Base-by-base conservation (phyloP, 2,113 vertebrate genomes). In the Danionella cerebrum region DNA sequence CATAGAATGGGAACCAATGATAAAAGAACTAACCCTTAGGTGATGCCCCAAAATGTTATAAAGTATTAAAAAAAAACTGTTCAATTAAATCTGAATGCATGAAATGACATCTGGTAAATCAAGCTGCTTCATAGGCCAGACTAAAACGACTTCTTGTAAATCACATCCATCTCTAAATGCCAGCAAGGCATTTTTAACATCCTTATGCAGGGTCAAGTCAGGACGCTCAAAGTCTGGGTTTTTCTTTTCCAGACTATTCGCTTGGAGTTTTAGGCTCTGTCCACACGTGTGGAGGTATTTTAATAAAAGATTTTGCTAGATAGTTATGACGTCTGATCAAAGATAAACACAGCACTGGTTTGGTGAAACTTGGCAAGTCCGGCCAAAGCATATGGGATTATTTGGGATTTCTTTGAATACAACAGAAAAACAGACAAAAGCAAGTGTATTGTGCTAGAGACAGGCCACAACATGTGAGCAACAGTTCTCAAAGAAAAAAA, bases 81-180 rank as follows among this genome's bases (percentile, higher is more conserved):
- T 44, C 11, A 66, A n/a, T n/a, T 42, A 18, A 47, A 10, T 22
- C 29, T 13, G 29, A 60, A 50, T 55, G 25, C 31, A 11, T 8
- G 58, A 36, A 62, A 14, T 7, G 11, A 19, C 35, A 33, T 52
- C 52, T 22, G 27, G 19, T 11, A 68, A 50, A 50, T 41, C 16
- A 54, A 64, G 53, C 52, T 14, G 36, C 25, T 18, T 25, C 14
- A 73, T 25, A 42, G 4, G 11, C 6, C 18, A 2, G n/a, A 31
- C 55, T 31, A 62, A 38, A 35, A 68, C 35, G 18, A 35, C 22
- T 50, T 72, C 29, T 31, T 27, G 18, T 57, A 27, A 51, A 44
- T 51, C 18, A 19, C 22, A 54, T 67, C 36, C 4, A 52, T 36
- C 33, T 57, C 36, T 42, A 36, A 18, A 35, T 31, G 38, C 39